A percentile compares a stretch with the other conserved stretches of the same genome.
These are phyloP conservation scores for Eucera pruinosa DNA, from an alignment of 2,888 invertebrate genomes.

Conservation along the genomic window DNA sequence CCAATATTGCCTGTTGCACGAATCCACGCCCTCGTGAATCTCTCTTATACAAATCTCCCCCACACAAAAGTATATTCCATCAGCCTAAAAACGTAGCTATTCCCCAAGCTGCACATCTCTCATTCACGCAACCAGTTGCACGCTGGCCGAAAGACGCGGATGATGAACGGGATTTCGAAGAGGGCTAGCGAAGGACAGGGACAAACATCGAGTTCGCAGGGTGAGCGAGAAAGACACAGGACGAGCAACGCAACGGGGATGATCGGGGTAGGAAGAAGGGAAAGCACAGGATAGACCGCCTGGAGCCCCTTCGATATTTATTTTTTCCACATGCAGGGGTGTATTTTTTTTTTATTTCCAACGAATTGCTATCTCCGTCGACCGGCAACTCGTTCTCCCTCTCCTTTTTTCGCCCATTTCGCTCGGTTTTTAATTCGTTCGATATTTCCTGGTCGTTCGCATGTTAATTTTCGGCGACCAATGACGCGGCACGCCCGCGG, in stretches of 20 bases:
- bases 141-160: conserved; percentile 17
- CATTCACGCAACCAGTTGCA: conserved; percentile 28
- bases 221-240: conserved; percentile 38
- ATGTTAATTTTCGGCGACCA: conserved; percentile 82
- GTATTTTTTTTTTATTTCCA: neutral
- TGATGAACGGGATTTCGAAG: conserved; percentile 46
- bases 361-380: conserved; percentile 2
- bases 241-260: conserved; percentile 19
- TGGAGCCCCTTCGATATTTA: conserved; percentile 66
- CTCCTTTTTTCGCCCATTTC: conserved; percentile 62
- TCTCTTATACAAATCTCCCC: neutral
- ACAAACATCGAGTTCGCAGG: conserved; percentile 14
- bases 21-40: neutral
- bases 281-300: conserved; percentile 21
- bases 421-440: conserved; percentile 75
- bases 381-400: neutral
- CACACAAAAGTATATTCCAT: neutral
- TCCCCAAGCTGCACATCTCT: neutral
- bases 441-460: conserved; percentile 81
- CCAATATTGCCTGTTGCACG: neutral
- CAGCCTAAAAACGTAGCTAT: conserved; percentile 1
- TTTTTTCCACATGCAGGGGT: conserved; percentile 55
- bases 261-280: conserved; percentile 12
- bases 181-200: neutral
- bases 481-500: conserved; percentile 77